Evolutionary conservation across 2,113 vertebrate species (phyloP), one percentile per base, ranked within the genome.

Genomic region (Martes martes): DNA sequence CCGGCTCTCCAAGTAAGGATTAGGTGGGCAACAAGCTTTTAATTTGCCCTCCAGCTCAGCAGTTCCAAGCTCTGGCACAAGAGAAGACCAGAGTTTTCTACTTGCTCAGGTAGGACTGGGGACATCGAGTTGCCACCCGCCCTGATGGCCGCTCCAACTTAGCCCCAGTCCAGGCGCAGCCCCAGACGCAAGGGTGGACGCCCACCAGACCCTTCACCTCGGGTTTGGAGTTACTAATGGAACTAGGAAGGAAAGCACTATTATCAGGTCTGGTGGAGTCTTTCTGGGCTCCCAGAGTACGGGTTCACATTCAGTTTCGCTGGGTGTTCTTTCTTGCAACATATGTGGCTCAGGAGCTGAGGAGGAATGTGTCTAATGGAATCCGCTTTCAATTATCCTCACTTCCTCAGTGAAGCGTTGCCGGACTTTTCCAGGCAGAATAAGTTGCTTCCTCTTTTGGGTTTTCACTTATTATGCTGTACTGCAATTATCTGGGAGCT

Each of bases 371-470:
- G 47, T 57, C 71, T 86, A 63, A 83, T 26, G 33, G 82, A 90
- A 96, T 74, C 74, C 36, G 50, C 50, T 85, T 80, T 87, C 69
- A 83, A 47, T 94, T 83, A 95, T 18, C 85, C 45, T 83, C 59
- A 73, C 45, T 36, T 88, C 67, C 87, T 78, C 89, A 57, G 42
- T 76, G 74, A 94, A 96, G n/a, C 1, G 0, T 33, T 95, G 55
- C 33, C 59, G 92, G 61, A n/a, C 89, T 92, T 85, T 96, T 69
- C 92, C 36, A 80, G 55, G 42, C 65, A 95, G 73, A 95, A 82
- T 88, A 61, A 83, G 71, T 39, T 93, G 91, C 61, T 91, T 97
- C 55, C 79, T 97, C 57, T 97, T 97, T 91, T 6, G 89, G 78
- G 89, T 61, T 89, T 96, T 95, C 65, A 93, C 52, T 94, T 92